Base-by-base conservation (phyloP, 1,140 invertebrate genomes). In the Leptinotarsa undecemlineata region DNA sequence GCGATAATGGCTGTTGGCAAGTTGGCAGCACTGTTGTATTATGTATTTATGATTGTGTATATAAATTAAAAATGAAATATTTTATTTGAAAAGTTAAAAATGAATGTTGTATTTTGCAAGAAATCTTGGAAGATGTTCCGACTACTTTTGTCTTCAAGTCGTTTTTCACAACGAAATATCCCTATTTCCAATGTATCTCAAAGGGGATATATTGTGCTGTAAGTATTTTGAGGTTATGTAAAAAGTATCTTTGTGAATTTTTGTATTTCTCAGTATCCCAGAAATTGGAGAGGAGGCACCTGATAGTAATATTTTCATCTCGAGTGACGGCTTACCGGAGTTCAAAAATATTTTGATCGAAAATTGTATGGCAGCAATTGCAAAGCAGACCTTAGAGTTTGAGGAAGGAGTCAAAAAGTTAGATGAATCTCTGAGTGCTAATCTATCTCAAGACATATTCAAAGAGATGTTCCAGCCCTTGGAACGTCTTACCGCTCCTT, bases 211-310 rank as follows among this genome's bases (percentile, higher is more conserved):
- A 76, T 79, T 8, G 60, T 79, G 15, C 72, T 80, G 77, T 80
- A 77, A 71, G 77, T 74, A 64, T 33, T 13, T 71, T n/a, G 20
- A 64, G 63, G 63, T 64, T 64, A 64, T 64, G 63, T 21, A 23
- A 20, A 14, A 64, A 33, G 33, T 21, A n/a, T 51, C 62, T 63
- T 48, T 23, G 66, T 70, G 21, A 76, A 71, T 61, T 48, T 68
- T 62, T 71, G 19, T 62, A 13, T 69, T 80, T 88, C 87, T 83
- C 84, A 97, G 96, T 77, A 90, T 97, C 72, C 96, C 96, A 62
- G 95, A 97, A 90, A 93, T 97, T 66, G 95, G 95, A 6, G 91
- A 93, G 82, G 94, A 96, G 81, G 87, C 90, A 79, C 88, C 89
- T 61, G 89, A 91, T 48, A 91, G 91, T 79, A 94, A 94, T 87